Base-by-base conservation (phyloP, 2,113 vertebrate species). In the Cariama cristata region DNA sequence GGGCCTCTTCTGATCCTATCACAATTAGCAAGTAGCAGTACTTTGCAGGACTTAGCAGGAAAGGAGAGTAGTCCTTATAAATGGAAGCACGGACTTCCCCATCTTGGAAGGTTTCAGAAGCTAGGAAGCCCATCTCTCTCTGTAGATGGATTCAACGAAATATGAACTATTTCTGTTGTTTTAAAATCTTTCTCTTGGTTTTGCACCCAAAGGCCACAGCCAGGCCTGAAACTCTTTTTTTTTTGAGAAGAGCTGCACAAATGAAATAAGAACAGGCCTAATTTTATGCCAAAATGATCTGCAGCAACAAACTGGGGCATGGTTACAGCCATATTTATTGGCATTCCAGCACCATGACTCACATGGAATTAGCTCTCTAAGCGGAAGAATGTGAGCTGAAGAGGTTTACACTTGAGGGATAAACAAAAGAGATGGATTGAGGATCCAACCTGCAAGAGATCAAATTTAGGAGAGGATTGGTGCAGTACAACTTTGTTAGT, bases 261-360 rank as follows among this genome's bases (percentile, higher is more conserved):
- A 87, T 4, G 59, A 58, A 94, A 90, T 91, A 95, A 95, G 88
- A 88, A 52, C 9, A 26, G 56, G 47, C 14, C 49, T 86, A 68
- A 91, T 95, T 95, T 81, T 90, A 35, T 90, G 89, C 87, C 91
- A 88, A 72, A 94, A 82, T 38, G 53, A 93, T 90, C 90, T 94
- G 53, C 84, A 82, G 66, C 40, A 93, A 75, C 52, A 75, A 91
- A 96, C 52, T 77, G 21, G 53, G 67, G 45, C 86, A 64, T 14
- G 33, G 87, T 68, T 93, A 93, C 58, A 91, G 77, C 87, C 93
- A 93, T 95, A 96, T 95, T 97, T 96, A 95, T 91, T 95, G 90
- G 84, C 92, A 97, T 97, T 94, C 96, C 97, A 94, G 77, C 76
- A 73, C 40, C 5, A 42, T 97, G 96, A 97, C 87, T 97, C 97